Conservation (phyloP, 2,113 vertebrate genomes). For the Arizona elegans region DNA sequence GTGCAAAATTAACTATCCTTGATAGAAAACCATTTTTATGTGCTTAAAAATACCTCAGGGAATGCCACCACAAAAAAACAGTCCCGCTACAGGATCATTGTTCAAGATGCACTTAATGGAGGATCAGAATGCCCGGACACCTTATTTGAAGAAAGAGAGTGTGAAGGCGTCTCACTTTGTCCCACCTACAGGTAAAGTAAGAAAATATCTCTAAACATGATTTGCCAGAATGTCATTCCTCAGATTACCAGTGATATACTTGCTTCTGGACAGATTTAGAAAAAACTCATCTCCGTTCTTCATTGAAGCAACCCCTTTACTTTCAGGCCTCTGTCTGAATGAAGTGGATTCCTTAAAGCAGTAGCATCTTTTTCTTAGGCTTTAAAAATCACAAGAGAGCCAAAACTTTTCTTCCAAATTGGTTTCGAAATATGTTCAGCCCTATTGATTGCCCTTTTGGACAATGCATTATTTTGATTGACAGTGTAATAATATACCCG, state of each 20-base stretch:
- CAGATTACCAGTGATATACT: not conserved
- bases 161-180: conserved; percentile 83
- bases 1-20: not conserved
- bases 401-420: not conserved
- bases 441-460: not conserved
- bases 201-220: not conserved
- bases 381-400: not conserved
- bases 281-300: not conserved
- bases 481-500: not conserved
- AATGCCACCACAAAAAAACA: conserved; percentile 80
- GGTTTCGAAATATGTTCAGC: not conserved
- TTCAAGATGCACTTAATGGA: conserved; percentile 80
- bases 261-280: not conserved
- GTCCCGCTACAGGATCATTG: conserved; percentile 85
- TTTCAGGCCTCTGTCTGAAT: not conserved
- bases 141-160: conserved; percentile 92
- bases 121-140: conserved; percentile 93
- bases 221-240: not conserved
- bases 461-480: not conserved
- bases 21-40: not conserved
- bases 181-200: conserved; percentile 80
- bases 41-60: conserved; percentile 64
- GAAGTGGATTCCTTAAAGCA: not conserved
- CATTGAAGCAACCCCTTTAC: not conserved
- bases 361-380: not conserved